A percentile compares a stretch with the other conserved stretches of the same genome.
phyloP scores from a whole-genome alignment of 2,113 vertebrate genomes.

The Bujurquina vittata region DNA sequence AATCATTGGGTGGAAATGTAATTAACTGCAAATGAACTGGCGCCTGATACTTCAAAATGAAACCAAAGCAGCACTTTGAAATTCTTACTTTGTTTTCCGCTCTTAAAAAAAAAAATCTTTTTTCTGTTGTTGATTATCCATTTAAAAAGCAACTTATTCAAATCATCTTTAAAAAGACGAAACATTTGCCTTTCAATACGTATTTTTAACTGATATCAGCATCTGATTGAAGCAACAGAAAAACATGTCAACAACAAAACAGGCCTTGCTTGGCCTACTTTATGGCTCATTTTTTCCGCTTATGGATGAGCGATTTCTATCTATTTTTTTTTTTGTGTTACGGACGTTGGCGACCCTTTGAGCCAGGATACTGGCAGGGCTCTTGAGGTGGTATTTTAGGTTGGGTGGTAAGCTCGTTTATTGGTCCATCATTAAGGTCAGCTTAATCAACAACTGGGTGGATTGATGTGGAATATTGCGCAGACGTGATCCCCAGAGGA shows the following conservation, averaged over 20 bases:
- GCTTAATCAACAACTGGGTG: not conserved
- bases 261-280: slow-evolving; percentile 61
- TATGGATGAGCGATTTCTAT: slow-evolving; percentile 4
- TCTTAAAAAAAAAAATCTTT: slow-evolving; percentile 43
- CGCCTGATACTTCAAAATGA: slow-evolving; percentile 63
- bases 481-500: not conserved
- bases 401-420: not conserved
- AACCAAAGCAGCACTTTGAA: slow-evolving; percentile 71
- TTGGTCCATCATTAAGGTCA: not conserved
- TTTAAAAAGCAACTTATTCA: slow-evolving; percentile 68
- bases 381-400: not conserved
- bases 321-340: not conserved
- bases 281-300: slow-evolving; percentile 48
- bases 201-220: slow-evolving; percentile 72
- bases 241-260: slow-evolving; percentile 75
- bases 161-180: slow-evolving; percentile 74
- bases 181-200: slow-evolving; percentile 64
- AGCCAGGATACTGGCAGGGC: not conserved
- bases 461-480: not conserved
- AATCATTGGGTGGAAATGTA: slow-evolving; percentile 68
- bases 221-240: slow-evolving; percentile 67
- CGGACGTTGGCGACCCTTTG: not conserved
- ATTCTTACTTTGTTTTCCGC: slow-evolving; percentile 60
- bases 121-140: slow-evolving; percentile 52
- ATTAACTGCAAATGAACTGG: slow-evolving; percentile 75